phyloP scores from a whole-genome alignment of 2,797 vertebrate species.

The Sardinella longiceps region DNA sequence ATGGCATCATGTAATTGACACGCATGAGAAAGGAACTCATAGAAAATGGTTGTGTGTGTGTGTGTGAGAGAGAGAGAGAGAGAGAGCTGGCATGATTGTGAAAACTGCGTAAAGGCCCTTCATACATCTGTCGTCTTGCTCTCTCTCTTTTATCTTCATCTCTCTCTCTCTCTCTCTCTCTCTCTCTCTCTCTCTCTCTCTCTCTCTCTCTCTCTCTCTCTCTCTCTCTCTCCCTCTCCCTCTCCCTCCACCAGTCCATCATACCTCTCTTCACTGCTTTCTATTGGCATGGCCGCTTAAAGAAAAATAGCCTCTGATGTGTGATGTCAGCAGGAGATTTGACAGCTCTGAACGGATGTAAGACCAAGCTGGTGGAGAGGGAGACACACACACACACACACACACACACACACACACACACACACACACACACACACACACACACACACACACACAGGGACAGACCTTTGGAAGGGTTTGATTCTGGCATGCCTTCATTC shows the following conservation, averaged over 20 bases:
- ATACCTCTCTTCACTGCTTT: too few relatives aligned
- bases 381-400: background rate
- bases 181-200: background rate
- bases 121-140: background rate
- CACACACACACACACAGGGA: too few relatives aligned
- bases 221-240: background rate
- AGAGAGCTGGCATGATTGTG: background rate
- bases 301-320: background rate
- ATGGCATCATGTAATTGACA: conserved; percentile 19
- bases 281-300: too few relatives aligned
- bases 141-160: background rate
- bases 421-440: too few relatives aligned
- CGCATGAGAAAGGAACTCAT: background rate
- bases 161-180: background rate
- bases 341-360: background rate
- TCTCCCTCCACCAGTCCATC: too few relatives aligned
- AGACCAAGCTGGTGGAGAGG: background rate
- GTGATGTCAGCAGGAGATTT: background rate
- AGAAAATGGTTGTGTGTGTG: background rate
- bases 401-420: too few relatives aligned
- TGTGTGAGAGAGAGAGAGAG: background rate
- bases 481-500: background rate
- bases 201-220: conserved; percentile 1
- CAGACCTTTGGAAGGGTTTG: background rate
- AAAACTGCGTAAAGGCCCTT: background rate